Percentiles rank a stretch among this genome's conserved stretches.
Evolutionary conservation across 92 coral and sea anemone genomes (phyloP).

Genomic region (Phenganax marumi): DNA sequence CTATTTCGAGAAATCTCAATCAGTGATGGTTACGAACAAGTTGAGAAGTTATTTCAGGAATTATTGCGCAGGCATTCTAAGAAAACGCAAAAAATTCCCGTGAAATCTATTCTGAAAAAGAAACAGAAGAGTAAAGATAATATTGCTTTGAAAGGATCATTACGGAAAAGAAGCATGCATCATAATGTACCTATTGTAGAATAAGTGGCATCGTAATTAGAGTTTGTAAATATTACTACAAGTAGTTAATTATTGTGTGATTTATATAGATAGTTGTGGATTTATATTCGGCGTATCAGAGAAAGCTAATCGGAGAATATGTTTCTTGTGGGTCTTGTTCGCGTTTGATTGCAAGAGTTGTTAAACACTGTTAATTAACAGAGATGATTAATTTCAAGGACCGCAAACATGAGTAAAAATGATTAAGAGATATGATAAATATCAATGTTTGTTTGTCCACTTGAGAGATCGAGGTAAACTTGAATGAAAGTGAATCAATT

Average conservation of each 20-base stretch:
- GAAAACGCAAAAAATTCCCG: constrained; percentile 30
- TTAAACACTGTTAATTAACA: too few relatives aligned
- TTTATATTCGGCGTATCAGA: too few relatives aligned
- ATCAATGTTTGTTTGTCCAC: too few relatives aligned
- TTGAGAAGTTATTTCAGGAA: constrained; percentile 64
- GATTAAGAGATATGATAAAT: too few relatives aligned
- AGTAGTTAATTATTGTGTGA: background rate
- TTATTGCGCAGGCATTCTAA: constrained; percentile 63
- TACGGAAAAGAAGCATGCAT: constrained; percentile 36
- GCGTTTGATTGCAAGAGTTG: too few relatives aligned
- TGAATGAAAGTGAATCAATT: too few relatives aligned
- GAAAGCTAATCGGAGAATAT: too few relatives aligned
- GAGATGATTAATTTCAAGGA: too few relatives aligned
- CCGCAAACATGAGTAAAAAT: too few relatives aligned
- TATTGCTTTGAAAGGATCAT: background rate
- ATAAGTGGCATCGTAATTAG: background rate
- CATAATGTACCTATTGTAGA: constrained; percentile 28
- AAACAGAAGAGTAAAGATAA: constrained; percentile 33
- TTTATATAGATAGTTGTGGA: too few relatives aligned
- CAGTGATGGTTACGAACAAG: constrained; percentile 84
- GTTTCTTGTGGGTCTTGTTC: too few relatives aligned
- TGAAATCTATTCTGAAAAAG: constrained; percentile 32
- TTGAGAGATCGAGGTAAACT: too few relatives aligned
- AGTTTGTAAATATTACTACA: constrained; percentile 8
- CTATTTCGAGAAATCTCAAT: constrained; percentile 83